Evolutionary conservation across 2,888 invertebrate species (phyloP), one percentile per base, ranked within the genome.

Genomic region (Coenonympha glycerion): DNA sequence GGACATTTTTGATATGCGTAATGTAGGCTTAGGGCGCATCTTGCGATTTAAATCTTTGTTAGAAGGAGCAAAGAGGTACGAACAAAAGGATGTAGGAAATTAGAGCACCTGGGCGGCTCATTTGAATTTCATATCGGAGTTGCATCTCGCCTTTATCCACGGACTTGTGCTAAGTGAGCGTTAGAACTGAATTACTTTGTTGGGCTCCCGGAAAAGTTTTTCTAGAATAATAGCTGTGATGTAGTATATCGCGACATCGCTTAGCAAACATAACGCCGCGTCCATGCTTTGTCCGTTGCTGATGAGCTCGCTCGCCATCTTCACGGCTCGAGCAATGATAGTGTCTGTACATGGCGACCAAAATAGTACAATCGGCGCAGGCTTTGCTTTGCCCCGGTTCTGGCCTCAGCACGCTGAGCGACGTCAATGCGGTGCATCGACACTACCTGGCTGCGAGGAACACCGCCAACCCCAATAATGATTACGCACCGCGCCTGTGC

Each of bases 221-320:
- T 16, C 19, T 15, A 30, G 11, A 30, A 28, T 13, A 40, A 37
- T 21, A n/a, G 18, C n/a, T n/a, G n/a, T n/a, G n/a, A n/a, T n/a
- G n/a, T n/a, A n/a, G n/a, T n/a, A n/a, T n/a, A n/a, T n/a, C 28
- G 80, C 76, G 0, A 71, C 59, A 19, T 76, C 71, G 41, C 75
- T 74, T 0, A 76, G 9, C 47, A 72, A 79, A 0, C 62, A 52
- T 0, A 76, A 6, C 0, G 65, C 66, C 0, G 60, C 45, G 6
- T 71, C 72, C 6, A 58, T 9, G 0, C 40, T 39, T 1, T 42
- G 49, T 8, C 5, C 24, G 13, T 41, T 13, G 0, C 8, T 24
- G 11, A 61, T 11, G 19, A 59, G 22, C 18, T 57, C 55, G 1
- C 49, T 31, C 11, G 59, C 58, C 15, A 11, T 55, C 22, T 53